A percentile compares a stretch with the other conserved stretches of the same genome.
Evolutionary conservation across 2,113 vertebrate species (phyloP).

Genomic region (Apeltes quadracus): DNA sequence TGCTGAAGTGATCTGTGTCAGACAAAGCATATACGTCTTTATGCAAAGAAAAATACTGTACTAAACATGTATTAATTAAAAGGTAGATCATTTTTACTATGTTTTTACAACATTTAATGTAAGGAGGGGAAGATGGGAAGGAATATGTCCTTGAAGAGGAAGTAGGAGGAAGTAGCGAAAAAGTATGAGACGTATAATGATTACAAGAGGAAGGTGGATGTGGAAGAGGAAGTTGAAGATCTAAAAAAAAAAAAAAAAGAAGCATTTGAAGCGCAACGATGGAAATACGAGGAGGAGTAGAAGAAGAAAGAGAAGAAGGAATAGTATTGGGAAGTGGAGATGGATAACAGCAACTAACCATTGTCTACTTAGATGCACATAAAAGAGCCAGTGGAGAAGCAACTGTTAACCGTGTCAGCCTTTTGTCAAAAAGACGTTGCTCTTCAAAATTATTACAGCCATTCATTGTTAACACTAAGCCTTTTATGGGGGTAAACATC

Average conservation of each 20-base stretch:
- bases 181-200: too few relatives aligned
- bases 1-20: slow-evolving; percentile 46
- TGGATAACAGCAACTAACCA: not conserved
- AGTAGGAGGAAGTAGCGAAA: not conserved
- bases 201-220: not conserved
- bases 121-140: not conserved
- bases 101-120: not conserved
- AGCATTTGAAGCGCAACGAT: not conserved
- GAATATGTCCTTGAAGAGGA: not conserved
- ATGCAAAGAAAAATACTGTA: not conserved
- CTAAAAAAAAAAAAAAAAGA: not conserved
- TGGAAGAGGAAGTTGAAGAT: not conserved
- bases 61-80: slow-evolving; percentile 3
- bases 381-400: not conserved
- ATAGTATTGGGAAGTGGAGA: too few relatives aligned
- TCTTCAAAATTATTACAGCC: slow-evolving; percentile 12
- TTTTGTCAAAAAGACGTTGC: slow-evolving; percentile 3
- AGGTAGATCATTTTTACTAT: not conserved
- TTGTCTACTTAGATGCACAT: not conserved
- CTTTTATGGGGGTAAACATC: slow-evolving; percentile 38
- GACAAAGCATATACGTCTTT: slow-evolving; percentile 21
- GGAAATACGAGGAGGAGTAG: not conserved
- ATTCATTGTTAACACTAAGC: slow-evolving; percentile 36
- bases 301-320: not conserved
- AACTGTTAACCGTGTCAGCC: not conserved